Conservation (phyloP, 2,113 vertebrate species). For the Todiramphus chloris region DNA sequence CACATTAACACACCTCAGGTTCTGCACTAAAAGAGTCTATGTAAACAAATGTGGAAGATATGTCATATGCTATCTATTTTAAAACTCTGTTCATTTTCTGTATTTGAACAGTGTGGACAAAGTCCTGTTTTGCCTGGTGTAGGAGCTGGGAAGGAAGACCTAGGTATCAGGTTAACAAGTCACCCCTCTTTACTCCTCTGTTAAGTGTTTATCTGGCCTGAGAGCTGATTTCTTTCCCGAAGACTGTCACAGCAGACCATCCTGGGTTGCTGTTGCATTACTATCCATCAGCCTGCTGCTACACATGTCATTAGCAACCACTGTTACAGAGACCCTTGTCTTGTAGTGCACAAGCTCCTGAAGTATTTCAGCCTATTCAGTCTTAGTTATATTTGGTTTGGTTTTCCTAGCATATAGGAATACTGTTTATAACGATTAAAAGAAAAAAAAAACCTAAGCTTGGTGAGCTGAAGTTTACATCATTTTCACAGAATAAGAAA, state of each 20-base stretch:
- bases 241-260: accelerated
- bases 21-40: not conserved
- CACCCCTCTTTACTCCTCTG: not conserved
- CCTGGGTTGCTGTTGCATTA: not conserved
- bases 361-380: not conserved
- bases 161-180: not conserved
- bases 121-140: not conserved
- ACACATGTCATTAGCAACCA: not conserved
- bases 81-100: not conserved
- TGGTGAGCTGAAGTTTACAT: not conserved
- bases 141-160: not conserved
- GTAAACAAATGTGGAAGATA: not conserved
- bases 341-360: not conserved
- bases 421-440: not conserved
- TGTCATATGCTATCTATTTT: not conserved
- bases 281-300: not conserved
- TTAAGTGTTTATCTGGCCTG: not conserved
- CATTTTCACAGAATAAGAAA: not conserved
- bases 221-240: not conserved
- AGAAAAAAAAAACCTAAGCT: not conserved
- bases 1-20: not conserved
- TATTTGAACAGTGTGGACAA: not conserved
- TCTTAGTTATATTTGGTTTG: not conserved
- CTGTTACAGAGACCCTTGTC: not conserved
- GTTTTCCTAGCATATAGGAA: not conserved